Evolutionary conservation across 2,888 invertebrate genomes (phyloP).

Genomic region (Brachyopa scutellaris): DNA sequence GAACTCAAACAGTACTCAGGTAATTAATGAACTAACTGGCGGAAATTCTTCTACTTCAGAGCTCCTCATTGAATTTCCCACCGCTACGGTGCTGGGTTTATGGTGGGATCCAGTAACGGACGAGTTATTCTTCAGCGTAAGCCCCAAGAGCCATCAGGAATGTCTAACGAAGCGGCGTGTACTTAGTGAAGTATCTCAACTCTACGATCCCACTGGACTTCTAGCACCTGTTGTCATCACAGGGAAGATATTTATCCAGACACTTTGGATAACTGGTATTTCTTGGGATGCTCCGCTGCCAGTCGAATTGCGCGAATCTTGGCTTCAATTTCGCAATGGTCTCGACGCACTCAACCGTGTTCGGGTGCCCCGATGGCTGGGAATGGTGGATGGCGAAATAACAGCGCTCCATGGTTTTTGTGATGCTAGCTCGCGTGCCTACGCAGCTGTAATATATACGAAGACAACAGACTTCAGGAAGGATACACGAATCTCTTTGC

Average conservation of each 20-base stretch:
- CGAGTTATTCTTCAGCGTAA: constrained; percentile 4
- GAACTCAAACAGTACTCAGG: too few relatives aligned
- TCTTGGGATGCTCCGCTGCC: constrained; percentile 20
- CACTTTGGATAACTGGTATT: constrained; percentile 24
- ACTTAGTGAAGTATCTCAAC: constrained; percentile 11
- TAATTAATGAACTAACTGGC: too few relatives aligned
- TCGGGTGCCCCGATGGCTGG: constrained; percentile 30
- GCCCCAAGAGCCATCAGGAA: background rate
- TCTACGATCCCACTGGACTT: constrained; percentile 34
- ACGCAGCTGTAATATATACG: constrained; percentile 25
- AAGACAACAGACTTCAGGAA: background rate
- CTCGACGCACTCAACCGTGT: background rate
- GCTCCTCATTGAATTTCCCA: background rate
- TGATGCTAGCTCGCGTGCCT: constrained; percentile 23
- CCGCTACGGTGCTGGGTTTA: constrained; percentile 18
- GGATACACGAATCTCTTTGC: background rate
- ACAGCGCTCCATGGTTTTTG: constrained; percentile 35
- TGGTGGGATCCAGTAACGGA: constrained; percentile 15
- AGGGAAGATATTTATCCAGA: constrained; percentile 39
- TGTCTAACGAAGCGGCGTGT: constrained; percentile 25
- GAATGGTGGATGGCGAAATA: constrained; percentile 2
- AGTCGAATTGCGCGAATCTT: background rate
- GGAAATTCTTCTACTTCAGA: constrained; percentile 15
- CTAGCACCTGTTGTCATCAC: constrained; percentile 38
- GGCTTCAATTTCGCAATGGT: constrained; percentile 26